Base-by-base conservation (phyloP, 1,140 invertebrate genomes). In the Bombus waltoni region DNA sequence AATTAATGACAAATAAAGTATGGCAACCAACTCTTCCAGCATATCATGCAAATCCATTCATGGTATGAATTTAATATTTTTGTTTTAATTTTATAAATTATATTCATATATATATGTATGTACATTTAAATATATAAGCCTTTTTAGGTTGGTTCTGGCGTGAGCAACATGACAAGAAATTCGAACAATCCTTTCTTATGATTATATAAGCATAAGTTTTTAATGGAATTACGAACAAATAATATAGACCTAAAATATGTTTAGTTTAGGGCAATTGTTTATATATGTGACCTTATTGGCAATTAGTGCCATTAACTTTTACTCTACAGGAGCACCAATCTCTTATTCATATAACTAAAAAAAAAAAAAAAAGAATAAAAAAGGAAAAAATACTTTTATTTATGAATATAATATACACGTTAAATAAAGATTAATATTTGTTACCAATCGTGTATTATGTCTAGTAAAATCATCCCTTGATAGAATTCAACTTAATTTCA, bases 171-270 rank as follows among this genome's bases (percentile, higher is more conserved):
- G 86, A 92, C 94, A 78, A 94, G 94, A 90, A 95, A 94, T 92
- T 94, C 94, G 57, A 95, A 95, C 88, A 95, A 95, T 86, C 95
- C 95, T 22, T 95, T 95, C 90, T 95, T 95, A 93, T 95, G 95
- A 95, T 95, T 85, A 91, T 91, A 86, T 86, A 89, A 84, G 72
- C 73, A 79, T 89, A 91, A 90, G 78, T 78, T 90, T 89, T 88
- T 80, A 89, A 86, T 76, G 76, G 89, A 93, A 80, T 91, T 93
- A 91, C 88, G 92, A 95, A 92, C 90, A 93, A 94, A 94, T 87
- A 90, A 90, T 92, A 90, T 90, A 89, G 91, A 89, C 91, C 88
- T 91, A 82, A 92, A 90, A 89, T 90, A 92, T 78, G 86, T 86
- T 89, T 92, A 94, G 90, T 70, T 90, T 93, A 91, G 87, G 65